Base-by-base conservation (phyloP, 2,113 vertebrate genomes). In the Micronisus gabar region DNA sequence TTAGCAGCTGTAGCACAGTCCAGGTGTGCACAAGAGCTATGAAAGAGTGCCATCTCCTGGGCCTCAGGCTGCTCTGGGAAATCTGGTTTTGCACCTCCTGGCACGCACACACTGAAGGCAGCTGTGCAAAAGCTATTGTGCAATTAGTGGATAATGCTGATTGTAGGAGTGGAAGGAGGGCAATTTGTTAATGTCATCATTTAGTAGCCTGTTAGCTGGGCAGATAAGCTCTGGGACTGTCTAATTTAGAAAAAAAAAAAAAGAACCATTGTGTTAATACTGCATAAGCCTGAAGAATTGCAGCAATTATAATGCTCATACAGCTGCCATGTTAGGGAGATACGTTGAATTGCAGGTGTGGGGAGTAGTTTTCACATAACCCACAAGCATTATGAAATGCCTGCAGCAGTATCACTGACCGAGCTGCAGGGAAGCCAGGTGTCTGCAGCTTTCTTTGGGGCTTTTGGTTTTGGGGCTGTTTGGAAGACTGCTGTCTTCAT, bases 1-100 rank as follows among this genome's bases (percentile, higher is more conserved):
- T 88, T 75, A 97, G 79, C 65, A 80, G 67, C 23, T 11, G 59
- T 29, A 79, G 83, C 29, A 4, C 11, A 38, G 53, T 6, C 22
- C 52, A 95, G 65, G 78, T 88, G 68, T 22, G 34, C 43, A 50
- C 41, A 95, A 95, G 90, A 36, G 67, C 91, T 91, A 14, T 86
- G 86, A 52, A 94, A 97, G 84, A 96, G 52, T 95, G 96, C 97
- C 96, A 96, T 90, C 97, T 97, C 90, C 81, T 38, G 95, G 96
- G 71, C 90, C 32, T 76, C 1, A 1, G 30, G 34, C 73, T 80
- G 70, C 73, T 5, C 36, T 3, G 36, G 68, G 55, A 52, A 53
- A 83, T 56, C n/a, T 32, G 43, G 30, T 4, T 65, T 34, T 70
- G 62, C 74, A 10, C 76, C 11, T 40, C n/a, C 59, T 32, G 81